Percentiles rank a stretch among this genome's conserved stretches.
Conservation (phyloP, 2,888 invertebrate genomes). For the Cheilosia vulpina region DNA sequence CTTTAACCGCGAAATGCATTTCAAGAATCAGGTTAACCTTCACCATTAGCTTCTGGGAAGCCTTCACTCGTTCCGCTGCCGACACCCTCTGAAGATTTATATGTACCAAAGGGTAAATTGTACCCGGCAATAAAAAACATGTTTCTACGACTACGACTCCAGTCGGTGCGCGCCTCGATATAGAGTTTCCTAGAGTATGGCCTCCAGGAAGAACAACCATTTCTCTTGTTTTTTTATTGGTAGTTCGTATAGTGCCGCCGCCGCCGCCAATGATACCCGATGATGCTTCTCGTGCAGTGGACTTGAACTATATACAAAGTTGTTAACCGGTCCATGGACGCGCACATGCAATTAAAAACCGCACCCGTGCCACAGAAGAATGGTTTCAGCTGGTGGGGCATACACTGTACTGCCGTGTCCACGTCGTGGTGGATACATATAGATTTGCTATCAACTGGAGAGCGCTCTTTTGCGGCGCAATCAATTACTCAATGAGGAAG, state of each 20-base stretch:
- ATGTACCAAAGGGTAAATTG: conserved; percentile 46
- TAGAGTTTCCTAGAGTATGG: conserved; percentile 65
- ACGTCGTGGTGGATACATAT: conserved; percentile 41
- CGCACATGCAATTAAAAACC: conserved; percentile 74
- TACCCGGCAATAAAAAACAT: conserved; percentile 61
- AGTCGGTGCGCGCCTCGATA: conserved; percentile 40
- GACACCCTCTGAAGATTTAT: conserved; percentile 27
- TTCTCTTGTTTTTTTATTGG: conserved; percentile 16
- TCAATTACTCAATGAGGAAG: conserved; percentile 78
- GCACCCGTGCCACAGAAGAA: conserved; percentile 67
- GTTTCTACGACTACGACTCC: conserved; percentile 65
- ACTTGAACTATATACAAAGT: conserved; percentile 70
- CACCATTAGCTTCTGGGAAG: conserved; percentile 66
- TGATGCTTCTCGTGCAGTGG: conserved; percentile 60
- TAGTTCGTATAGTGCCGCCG: conserved; percentile 33
- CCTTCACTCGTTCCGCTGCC: not conserved
- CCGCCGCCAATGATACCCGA: conserved; percentile 6
- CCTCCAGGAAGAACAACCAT: conserved; percentile 64
- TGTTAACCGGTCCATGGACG: conserved; percentile 68
- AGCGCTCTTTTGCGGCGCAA: conserved; percentile 75
- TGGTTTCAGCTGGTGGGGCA: conserved; percentile 41
- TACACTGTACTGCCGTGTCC: conserved; percentile 5
- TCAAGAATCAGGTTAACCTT: conserved; percentile 75
- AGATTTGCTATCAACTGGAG: conserved; percentile 65
- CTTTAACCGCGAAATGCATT: conserved; percentile 68